phyloP scores from a whole-genome alignment of 2,888 invertebrate genomes.

The Camponotus fellah region DNA sequence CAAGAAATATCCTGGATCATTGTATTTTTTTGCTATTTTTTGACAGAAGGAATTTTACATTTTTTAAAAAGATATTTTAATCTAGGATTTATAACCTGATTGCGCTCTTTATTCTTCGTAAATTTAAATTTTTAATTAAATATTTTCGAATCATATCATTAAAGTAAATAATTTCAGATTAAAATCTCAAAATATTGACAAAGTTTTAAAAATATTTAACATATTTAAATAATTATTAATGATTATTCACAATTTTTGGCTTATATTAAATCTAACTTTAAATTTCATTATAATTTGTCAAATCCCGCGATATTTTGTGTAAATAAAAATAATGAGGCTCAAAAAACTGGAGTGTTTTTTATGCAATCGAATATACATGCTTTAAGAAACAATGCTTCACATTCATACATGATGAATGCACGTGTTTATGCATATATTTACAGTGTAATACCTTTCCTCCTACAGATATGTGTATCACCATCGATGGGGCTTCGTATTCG shows the following conservation, averaged over 20 bases:
- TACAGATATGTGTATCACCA: neutral
- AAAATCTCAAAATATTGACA: neutral
- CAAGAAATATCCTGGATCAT: neutral
- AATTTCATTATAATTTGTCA: neutral
- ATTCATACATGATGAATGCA: neutral
- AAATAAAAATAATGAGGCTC: neutral
- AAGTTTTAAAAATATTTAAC: neutral
- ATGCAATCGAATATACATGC: neutral
- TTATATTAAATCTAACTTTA: neutral
- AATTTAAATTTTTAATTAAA: neutral
- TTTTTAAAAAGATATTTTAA: neutral
- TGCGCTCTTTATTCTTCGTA: neutral
- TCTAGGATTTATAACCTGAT: neutral
- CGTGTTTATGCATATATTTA: neutral
- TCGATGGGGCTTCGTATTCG: slow-evolving; percentile 8
- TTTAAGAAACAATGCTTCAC: neutral
- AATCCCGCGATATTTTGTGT: neutral
- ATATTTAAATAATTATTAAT: neutral
- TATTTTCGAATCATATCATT: neutral
- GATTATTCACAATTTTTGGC: neutral
- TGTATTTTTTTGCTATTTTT: neutral
- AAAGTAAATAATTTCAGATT: neutral
- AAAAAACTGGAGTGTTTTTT: neutral
- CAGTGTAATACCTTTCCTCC: neutral
- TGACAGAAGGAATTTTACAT: slow-evolving; percentile 8